Base-by-base conservation (phyloP, 2,113 vertebrate species). In the Zeus faber region DNA sequence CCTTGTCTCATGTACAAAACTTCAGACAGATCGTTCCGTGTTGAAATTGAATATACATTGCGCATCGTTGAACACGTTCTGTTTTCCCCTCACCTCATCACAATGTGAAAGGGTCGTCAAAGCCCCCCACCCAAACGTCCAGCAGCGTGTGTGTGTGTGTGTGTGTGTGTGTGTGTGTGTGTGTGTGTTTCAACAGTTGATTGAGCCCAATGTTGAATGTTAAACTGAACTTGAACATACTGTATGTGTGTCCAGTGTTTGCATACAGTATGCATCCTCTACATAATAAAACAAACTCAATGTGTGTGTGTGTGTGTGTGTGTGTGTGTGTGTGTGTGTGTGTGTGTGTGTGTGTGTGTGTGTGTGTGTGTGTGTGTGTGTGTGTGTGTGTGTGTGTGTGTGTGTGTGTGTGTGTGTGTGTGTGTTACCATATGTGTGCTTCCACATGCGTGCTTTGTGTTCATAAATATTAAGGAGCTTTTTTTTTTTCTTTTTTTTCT, bases 391-490 rank as follows among this genome's bases (percentile, higher is more conserved):
- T 4, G 44, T 13, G 21, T 14, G 22, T 1, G 11, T 46, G 20
- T 9, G 20, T 24, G 21, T 11, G 44, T 2, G 1, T 14, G 21
- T 10, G 44, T 24, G 22, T 14, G 22, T 46, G 22, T 4, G 44
- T 13, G 21, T 14, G 22, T 1, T 3, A 23, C 7, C 5, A 11
- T 24, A 10, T 11, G 44, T 2, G 20, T 9, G 5, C 41, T 7
- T 8, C 18, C 41, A 21, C 39, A 50, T 31, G n/a, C n/a, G n/a
- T n/a, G n/a, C n/a, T n/a, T 43, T 67, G 62, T 51, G 54, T 79
- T 80, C 70, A 79, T 74, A 79, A 86, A 82, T 75, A 76, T 73
- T 76, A n/a, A n/a, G n/a, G n/a, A n/a, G n/a, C n/a, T n/a, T n/a
- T n/a, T n/a, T n/a, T n/a, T n/a, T n/a, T n/a, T n/a, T n/a, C n/a